Base-by-base conservation (phyloP, 2,888 invertebrate genomes). In the Microctonus aethiopoides region DNA sequence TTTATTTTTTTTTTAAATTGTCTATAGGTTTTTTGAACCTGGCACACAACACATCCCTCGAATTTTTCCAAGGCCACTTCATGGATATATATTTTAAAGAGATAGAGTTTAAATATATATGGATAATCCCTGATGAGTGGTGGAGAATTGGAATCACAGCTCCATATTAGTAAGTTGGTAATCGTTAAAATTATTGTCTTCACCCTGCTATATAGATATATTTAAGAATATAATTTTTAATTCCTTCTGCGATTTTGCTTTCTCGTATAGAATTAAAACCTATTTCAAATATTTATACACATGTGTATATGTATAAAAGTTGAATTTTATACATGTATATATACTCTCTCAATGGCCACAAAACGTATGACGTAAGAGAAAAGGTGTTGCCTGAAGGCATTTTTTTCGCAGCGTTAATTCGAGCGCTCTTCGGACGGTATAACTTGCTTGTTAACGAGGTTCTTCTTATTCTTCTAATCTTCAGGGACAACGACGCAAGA, bases 131-230 rank as follows among this genome's bases (percentile, higher is more conserved):
- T 36, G 24, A 39, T 36, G 36, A 39, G 39, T 24, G n/a, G 59
- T 29, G 11, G 61, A 24, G 61, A 41, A 61, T 61, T 70, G 72
- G 68, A 46, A 73, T 71, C 73, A 73, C 75, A 71, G 74, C 74
- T 70, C 78, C 72, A 81, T 78, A 83, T 81, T 83, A 83, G 78
- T 39, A 70, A 76, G 74, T 20, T 67, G 72, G 80, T 79, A 79
- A 82, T 82, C 79, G 79, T 81, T 80, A 80, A 83, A 83, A 83
- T 81, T 81, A 80, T 78, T 78, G 74, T 72, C 73, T 74, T 68
- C 67, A 68, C 74, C 59, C 63, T 64, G 63, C 46, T 54, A 66
- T 65, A 26, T 36, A 20, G 6, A 36, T 34, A 24, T 41, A n/a
- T 41, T 16, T 22, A 36, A 16, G 16, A 46, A 46, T 46, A 46